Percentiles rank a stretch among this genome's conserved stretches.
Conservation (phyloP, 2,113 vertebrate species). For the Anolis carolinensis region DNA sequence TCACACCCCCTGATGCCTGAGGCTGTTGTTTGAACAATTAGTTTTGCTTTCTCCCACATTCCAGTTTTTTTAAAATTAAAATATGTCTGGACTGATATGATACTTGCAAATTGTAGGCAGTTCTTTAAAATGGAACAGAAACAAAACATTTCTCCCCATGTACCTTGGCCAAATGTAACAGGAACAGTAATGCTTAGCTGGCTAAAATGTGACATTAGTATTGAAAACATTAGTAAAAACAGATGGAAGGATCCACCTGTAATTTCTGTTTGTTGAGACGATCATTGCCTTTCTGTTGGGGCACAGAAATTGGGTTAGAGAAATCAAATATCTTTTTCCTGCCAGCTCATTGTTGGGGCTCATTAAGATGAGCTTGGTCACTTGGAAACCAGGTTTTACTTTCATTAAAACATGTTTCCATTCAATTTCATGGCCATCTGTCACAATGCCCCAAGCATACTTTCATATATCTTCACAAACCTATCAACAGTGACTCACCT, state of each 20-base stretch:
- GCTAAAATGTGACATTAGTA: neutral
- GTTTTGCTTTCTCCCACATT: neutral
- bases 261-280: neutral
- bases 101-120: neutral
- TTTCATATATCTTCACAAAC: neutral
- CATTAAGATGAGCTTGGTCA: neutral
- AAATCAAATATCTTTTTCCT: neutral
- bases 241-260: neutral
- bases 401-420: conserved; percentile 20
- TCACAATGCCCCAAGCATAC: neutral
- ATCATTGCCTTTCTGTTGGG: neutral
- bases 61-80: neutral
- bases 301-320: neutral
- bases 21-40: neutral
- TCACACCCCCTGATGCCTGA: too few species aligned
- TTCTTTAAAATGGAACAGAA: neutral
- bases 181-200: too few species aligned
- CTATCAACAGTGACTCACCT: neutral
- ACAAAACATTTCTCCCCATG: neutral
- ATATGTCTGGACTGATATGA: too few species aligned
- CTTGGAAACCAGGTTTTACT: neutral
- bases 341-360: neutral
- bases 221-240: neutral
- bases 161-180: neutral
- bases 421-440: conserved; percentile 15